phyloP scores from a whole-genome alignment of 2,888 invertebrate species.

The Stramonita haemastoma region DNA sequence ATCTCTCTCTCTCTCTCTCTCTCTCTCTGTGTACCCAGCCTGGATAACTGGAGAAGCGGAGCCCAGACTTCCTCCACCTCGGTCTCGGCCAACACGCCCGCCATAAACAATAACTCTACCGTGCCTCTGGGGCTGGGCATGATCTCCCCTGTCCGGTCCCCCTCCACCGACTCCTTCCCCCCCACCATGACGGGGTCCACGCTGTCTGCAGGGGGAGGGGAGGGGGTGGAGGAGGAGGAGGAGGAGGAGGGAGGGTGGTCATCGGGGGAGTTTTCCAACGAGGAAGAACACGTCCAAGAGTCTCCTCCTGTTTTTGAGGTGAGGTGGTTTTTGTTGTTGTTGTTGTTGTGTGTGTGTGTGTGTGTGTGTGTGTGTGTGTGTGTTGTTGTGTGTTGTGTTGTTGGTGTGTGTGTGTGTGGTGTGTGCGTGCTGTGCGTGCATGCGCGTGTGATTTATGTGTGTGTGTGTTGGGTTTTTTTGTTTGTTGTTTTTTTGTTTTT shows the following conservation, averaged over 20 bases:
- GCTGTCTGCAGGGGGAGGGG: neutral
- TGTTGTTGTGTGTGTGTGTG: no score
- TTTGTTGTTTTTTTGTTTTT: no score
- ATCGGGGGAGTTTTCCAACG: conserved; percentile 89
- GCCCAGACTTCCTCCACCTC: neutral
- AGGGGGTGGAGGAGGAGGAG: neutral
- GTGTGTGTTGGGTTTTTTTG: no score
- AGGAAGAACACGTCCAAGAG: conserved; percentile 58
- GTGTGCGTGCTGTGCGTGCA: no score
- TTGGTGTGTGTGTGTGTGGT: no score
- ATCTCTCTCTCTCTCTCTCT: no score
- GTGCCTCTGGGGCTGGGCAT: conserved; percentile 66
- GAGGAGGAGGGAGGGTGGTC: conserved; percentile 87
- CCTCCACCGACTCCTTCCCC: conserved; percentile 50
- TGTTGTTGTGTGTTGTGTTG: no score
- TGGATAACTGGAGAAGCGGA: conserved; percentile 66
- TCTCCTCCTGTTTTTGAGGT: conserved; percentile 55
- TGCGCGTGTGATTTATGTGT: no score
- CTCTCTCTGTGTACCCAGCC: no score
- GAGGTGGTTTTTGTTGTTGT: neutral
- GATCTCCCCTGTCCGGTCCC: conserved; percentile 64
- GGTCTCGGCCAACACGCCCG: conserved; percentile 36
- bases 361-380: no score
- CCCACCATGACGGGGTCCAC: conserved; percentile 26
- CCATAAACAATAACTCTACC: conserved; percentile 61